These are phyloP conservation scores for Apodemus sylvaticus DNA, from an alignment of 2,113 vertebrate species.

Conservation along the genomic window DNA sequence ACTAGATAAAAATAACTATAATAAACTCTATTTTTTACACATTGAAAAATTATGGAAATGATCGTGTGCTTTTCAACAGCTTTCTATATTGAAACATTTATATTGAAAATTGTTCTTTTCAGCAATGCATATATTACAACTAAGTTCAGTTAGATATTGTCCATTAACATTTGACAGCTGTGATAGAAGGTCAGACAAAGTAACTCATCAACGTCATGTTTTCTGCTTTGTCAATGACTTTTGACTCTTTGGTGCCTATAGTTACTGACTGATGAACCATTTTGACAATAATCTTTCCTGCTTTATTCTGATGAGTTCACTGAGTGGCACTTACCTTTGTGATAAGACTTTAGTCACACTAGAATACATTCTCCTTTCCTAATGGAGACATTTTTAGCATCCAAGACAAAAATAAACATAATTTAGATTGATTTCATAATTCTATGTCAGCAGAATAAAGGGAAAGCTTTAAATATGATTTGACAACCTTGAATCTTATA, in stretches of 20 bases:
- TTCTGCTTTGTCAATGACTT: background rate
- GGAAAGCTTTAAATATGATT: background rate
- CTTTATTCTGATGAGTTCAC: background rate
- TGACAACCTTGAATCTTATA: background rate
- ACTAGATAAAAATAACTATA: no score
- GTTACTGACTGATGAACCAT: background rate
- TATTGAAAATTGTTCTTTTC: constrained; percentile 1
- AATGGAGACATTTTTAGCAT: constrained; percentile 30
- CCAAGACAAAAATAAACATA: constrained; percentile 32
- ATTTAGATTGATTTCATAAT: constrained; percentile 18
- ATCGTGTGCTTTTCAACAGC: background rate
- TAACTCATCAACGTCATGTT: constrained; percentile 18
- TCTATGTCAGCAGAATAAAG: background rate
- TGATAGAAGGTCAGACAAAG: constrained; percentile 4
- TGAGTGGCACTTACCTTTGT: background rate
- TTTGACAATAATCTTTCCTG: constrained; percentile 13
- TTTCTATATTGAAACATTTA: background rate
- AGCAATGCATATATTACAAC: background rate
- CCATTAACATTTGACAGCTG: constrained; percentile 12
- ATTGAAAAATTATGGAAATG: background rate
- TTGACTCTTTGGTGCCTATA: background rate
- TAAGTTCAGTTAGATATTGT: background rate
- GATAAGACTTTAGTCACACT: background rate
- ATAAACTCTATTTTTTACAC: background rate
- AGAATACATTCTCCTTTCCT: constrained; percentile 11